phyloP scores from a whole-genome alignment of 2,888 invertebrate species.

The Megastigmus dorsalis region DNA sequence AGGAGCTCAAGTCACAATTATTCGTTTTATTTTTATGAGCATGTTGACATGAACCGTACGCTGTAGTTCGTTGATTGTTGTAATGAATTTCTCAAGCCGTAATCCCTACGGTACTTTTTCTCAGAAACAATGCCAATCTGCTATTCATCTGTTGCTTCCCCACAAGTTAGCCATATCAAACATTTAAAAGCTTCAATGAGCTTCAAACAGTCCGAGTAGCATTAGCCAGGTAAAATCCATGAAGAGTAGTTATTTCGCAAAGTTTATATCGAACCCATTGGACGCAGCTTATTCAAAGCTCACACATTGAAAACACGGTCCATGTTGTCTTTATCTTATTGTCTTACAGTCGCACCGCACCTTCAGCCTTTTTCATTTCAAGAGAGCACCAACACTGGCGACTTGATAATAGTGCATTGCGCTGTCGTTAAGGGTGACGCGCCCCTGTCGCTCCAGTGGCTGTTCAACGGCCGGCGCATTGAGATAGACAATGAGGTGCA shows the following conservation, averaged over 20 bases:
- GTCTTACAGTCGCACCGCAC: constrained; percentile 71
- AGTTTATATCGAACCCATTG: not conserved
- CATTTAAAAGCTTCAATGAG: no score
- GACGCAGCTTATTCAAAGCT: not conserved
- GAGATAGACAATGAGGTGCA: constrained; percentile 74
- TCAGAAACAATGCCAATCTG: not conserved
- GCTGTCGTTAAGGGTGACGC: constrained; percentile 80
- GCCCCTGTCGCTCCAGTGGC: constrained; percentile 81
- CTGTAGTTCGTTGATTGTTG: constrained; percentile 1
- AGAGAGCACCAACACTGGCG: constrained; percentile 79
- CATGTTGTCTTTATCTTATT: constrained; percentile 28
- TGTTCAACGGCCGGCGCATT: constrained; percentile 73
- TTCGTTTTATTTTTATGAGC: constrained; percentile 11
- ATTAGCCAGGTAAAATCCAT: no score
- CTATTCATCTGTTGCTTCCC: not conserved
- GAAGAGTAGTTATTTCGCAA: no score
- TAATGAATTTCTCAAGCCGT: no score
- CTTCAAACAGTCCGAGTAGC: no score
- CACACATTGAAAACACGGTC: not conserved
- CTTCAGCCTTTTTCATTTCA: constrained; percentile 76
- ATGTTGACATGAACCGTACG: not conserved
- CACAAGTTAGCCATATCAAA: no score
- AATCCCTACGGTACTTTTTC: not conserved
- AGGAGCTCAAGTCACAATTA: constrained; percentile 22
- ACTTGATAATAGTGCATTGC: constrained; percentile 82